Conservation (phyloP, 2,888 invertebrate species). For the Calameuta idolon region DNA sequence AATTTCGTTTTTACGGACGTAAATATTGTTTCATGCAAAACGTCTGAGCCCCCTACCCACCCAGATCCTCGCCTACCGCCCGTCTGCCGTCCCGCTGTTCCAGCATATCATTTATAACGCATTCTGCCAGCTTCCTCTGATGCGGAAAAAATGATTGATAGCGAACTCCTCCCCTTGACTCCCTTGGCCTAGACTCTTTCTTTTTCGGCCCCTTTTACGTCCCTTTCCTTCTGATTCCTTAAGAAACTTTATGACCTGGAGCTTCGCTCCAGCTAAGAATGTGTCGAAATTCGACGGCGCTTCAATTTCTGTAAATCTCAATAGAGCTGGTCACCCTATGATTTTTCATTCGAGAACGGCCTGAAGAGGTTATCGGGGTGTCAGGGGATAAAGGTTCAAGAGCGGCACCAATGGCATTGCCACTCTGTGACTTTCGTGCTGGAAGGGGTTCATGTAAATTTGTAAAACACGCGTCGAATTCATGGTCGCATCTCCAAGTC, state of each 20-base stretch:
- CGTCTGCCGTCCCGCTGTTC: slow-evolving; percentile 2
- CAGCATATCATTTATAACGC: slow-evolving; percentile 27
- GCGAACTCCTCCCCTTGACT: background rate
- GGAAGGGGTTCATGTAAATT: slow-evolving; percentile 42
- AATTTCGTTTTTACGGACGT: slow-evolving; percentile 24
- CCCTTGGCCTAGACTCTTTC: background rate
- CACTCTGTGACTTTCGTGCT: background rate
- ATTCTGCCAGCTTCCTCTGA: slow-evolving; percentile 21
- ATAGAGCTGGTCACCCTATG: slow-evolving; percentile 3
- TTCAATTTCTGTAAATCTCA: slow-evolving; percentile 25
- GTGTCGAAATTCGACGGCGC: slow-evolving; percentile 17
- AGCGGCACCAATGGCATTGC: background rate
- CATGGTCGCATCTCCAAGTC: slow-evolving; percentile 36
- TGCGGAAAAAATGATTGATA: slow-evolving; percentile 26
- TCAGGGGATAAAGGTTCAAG: background rate
- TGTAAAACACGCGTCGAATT: slow-evolving; percentile 47
- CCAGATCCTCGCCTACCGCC: background rate
- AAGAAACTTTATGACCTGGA: background rate
- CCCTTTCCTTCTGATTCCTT: background rate
- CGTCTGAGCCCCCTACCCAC: slow-evolving; percentile 6
- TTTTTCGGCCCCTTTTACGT: background rate
- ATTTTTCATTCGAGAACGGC: background rate
- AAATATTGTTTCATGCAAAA: slow-evolving; percentile 28
- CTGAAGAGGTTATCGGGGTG: background rate
- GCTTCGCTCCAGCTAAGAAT: background rate